These are phyloP conservation scores for Centruroides vittatus DNA, from an alignment of 1,140 invertebrate species.

Conservation along the genomic window DNA sequence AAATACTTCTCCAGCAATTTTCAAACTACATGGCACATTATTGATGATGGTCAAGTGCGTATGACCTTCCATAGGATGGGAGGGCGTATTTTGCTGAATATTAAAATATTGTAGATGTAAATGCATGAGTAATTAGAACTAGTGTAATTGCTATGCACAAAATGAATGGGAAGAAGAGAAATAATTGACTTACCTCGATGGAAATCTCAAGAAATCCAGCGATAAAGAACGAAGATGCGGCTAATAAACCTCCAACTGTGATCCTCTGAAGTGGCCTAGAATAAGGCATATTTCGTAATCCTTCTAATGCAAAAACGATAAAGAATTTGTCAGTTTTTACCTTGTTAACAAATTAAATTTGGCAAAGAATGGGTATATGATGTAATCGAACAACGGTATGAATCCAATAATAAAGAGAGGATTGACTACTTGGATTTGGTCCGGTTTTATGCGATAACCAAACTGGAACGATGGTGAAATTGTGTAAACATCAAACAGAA, in stretches of 20 bases:
- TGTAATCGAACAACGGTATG: constrained; percentile 70
- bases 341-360: constrained; percentile 36
- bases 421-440: constrained; percentile 78
- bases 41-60: no score
- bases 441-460: constrained; percentile 47
- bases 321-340: neutral
- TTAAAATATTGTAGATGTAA: no score
- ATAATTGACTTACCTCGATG: constrained; percentile 40
- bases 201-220: constrained; percentile 69
- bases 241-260: constrained; percentile 63
- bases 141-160: no score
- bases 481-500: no score
- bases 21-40: no score
- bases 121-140: no score
- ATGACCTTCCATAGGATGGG: no score
- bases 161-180: no score
- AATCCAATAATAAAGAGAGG: constrained; percentile 69
- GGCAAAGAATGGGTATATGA: constrained; percentile 43
- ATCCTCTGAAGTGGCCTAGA: constrained; percentile 56
- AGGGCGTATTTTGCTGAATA: no score
- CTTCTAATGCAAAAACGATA: neutral
- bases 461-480: neutral
- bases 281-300: neutral
- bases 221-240: constrained; percentile 66
- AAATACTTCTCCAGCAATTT: no score